A percentile compares a stretch with the other conserved stretches of the same genome.
phyloP scores from a whole-genome alignment of 2,113 vertebrate species.

The Datnioides undecimradiatus region DNA sequence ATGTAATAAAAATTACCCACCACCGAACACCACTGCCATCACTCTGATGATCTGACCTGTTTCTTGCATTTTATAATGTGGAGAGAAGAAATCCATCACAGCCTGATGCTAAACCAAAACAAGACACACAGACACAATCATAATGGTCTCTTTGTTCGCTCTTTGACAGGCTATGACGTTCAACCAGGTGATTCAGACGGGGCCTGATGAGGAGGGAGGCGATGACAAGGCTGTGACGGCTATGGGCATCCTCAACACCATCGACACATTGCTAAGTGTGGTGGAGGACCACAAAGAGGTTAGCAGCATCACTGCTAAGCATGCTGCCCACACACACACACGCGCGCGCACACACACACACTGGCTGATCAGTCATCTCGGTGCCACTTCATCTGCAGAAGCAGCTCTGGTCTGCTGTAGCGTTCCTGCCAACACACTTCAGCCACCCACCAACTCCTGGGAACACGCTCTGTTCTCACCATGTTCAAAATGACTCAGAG shows the following conservation, averaged over 20 bases:
- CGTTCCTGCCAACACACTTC: conserved; percentile 71
- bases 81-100: not conserved
- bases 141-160: conserved; percentile 13
- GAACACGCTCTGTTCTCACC: conserved; percentile 68
- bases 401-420: conserved; percentile 59
- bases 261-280: conserved; percentile 97
- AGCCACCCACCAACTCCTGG: conserved; percentile 78
- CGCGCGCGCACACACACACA: not conserved
- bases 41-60: too few species aligned
- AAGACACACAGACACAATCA: not conserved
- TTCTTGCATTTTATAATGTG: not conserved
- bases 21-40: too few species aligned
- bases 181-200: conserved; percentile 99
- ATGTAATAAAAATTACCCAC: too few species aligned
- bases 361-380: conserved; percentile 38
- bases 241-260: conserved; percentile 99
- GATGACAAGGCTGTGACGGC: conserved; percentile 99
- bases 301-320: conserved; percentile 58
- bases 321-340: conserved; percentile 27
- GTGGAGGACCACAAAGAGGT: conserved; percentile 99
- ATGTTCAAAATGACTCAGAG: conserved; percentile 71
- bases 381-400: conserved; percentile 63
- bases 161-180: conserved; percentile 95
- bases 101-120: too few species aligned
- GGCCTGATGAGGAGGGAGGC: conserved; percentile 97